Evolutionary conservation across 2,113 vertebrate species (phyloP).

Genomic region (Sylvia atricapilla): DNA sequence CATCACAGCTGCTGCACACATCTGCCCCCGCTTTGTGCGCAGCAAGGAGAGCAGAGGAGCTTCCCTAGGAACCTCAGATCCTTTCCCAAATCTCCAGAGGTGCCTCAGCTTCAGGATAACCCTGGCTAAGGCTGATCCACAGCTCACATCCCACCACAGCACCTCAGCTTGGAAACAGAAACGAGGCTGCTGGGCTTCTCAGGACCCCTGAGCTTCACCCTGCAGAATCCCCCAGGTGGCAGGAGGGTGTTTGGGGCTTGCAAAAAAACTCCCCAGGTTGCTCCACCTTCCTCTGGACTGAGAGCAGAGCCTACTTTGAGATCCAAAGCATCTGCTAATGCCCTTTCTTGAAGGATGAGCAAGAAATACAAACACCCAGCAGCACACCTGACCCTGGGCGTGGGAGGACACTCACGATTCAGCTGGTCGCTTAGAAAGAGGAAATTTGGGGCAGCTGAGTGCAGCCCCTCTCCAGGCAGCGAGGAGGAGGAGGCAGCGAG

Average conservation of each 20-base stretch:
- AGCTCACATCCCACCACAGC: background rate
- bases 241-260: background rate
- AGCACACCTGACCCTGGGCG: background rate
- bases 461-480: background rate
- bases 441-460: background rate
- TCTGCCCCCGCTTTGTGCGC: fast-evolving
- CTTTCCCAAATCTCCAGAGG: fast-evolving
- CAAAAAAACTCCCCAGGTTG: background rate
- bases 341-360: background rate
- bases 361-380: background rate
- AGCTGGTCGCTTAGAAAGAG: background rate
- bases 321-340: background rate
- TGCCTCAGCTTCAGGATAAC: background rate
- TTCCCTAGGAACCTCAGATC: background rate
- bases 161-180: background rate
- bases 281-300: background rate
- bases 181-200: background rate
- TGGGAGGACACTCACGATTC: background rate
- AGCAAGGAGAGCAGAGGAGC: background rate
- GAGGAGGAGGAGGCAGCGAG: background rate
- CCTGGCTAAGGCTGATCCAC: background rate
- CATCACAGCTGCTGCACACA: background rate
- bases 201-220: background rate
- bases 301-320: background rate
- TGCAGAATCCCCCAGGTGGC: background rate